Evolutionary conservation across 2,888 invertebrate species (phyloP).

Genomic region (Leptopilina myrica): DNA sequence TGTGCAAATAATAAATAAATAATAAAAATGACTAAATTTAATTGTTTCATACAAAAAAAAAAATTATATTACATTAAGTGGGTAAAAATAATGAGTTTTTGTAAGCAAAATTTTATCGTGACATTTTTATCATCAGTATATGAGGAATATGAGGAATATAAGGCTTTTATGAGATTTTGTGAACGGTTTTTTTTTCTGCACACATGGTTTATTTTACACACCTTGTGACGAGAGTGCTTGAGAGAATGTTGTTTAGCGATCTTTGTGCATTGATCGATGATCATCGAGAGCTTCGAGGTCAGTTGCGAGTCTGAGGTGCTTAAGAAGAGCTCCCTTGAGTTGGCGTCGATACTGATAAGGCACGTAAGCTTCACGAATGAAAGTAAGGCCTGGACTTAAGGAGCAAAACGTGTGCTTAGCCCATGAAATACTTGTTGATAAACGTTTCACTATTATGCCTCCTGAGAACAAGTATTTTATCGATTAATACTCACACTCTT

Average conservation of each 20-base stretch:
- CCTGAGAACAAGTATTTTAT: conserved; percentile 2
- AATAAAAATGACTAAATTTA: too few species aligned
- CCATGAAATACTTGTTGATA: conserved; percentile 32
- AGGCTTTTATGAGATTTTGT: background rate
- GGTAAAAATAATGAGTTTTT: too few species aligned
- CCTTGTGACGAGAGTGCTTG: conserved; percentile 7
- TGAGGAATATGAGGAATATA: background rate
- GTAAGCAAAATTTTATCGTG: too few species aligned
- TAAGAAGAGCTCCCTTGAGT: conserved; percentile 32
- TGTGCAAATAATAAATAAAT: too few species aligned
- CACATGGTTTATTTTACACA: conserved; percentile 15
- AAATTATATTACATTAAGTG: too few species aligned
- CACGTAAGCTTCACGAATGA: conserved; percentile 30
- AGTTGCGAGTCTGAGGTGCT: conserved; percentile 33
- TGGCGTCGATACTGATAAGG: conserved; percentile 35
- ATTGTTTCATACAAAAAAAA: too few species aligned
- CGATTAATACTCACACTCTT: background rate
- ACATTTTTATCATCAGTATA: too few species aligned
- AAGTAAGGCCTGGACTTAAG: conserved; percentile 36
- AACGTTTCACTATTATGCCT: conserved; percentile 27
- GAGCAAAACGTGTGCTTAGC: conserved; percentile 34
- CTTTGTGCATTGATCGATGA: conserved; percentile 38
- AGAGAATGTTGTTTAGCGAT: conserved; percentile 41
- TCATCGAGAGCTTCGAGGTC: conserved; percentile 37
- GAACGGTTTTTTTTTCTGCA: background rate